Evolutionary conservation across 2,113 vertebrate genomes (phyloP).

Genomic region (Oncorhynchus masou): DNA sequence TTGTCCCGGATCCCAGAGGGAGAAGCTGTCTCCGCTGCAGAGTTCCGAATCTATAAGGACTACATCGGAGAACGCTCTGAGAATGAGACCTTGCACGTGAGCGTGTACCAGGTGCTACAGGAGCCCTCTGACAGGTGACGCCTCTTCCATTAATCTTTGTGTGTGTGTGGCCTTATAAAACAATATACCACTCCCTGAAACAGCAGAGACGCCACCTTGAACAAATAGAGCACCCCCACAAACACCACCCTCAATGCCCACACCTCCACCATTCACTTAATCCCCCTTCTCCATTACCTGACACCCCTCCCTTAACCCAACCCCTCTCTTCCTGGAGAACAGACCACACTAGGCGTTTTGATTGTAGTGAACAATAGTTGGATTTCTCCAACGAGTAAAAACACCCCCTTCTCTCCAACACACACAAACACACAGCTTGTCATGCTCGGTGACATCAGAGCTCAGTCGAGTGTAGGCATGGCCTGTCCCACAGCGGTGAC

Average conservation of each 20-base stretch:
- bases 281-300: neutral
- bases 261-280: no score
- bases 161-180: neutral
- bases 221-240: no score
- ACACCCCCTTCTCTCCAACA: neutral
- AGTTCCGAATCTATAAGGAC: slow-evolving; percentile 94
- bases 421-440: neutral
- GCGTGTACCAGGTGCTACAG: slow-evolving; percentile 89
- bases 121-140: slow-evolving; percentile 81
- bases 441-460: neutral
- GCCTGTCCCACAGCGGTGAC: slow-evolving; percentile 25
- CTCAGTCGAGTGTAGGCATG: slow-evolving; percentile 10
- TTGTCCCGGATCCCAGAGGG: slow-evolving; percentile 91
- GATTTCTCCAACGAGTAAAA: neutral
- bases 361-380: neutral
- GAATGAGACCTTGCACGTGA: slow-evolving; percentile 89
- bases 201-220: no score
- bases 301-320: neutral
- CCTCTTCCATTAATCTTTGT: neutral
- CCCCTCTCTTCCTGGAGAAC: neutral
- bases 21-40: slow-evolving; percentile 88
- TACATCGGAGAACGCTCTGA: slow-evolving; percentile 80
- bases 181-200: neutral
- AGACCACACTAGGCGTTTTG: neutral
- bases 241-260: no score